Evolutionary conservation across 1,140 invertebrate genomes (phyloP).

Genomic region (Bombus sibiricus): DNA sequence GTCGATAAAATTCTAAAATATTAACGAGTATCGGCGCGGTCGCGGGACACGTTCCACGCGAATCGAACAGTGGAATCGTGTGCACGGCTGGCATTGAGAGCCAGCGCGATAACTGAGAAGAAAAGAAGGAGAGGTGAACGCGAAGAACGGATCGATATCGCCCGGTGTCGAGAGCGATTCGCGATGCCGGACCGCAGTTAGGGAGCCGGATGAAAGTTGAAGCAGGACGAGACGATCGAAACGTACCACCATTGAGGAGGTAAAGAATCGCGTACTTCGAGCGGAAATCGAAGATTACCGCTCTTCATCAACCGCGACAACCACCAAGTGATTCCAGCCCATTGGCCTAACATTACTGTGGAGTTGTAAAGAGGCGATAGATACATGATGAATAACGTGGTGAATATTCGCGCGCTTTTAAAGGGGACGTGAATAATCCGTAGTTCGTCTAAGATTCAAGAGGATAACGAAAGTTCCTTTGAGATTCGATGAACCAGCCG

Average conservation of each 20-base stretch:
- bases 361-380: not conserved
- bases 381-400: not conserved
- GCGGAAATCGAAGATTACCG: not conserved
- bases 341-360: not conserved
- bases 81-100: not conserved
- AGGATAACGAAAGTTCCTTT: not conserved
- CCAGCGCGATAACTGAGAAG: not conserved
- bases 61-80: constrained; percentile 3
- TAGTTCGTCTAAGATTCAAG: not conserved
- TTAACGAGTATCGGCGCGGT: constrained; percentile 30
- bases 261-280: not conserved
- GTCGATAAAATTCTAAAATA: constrained; percentile 52
- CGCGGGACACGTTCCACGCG: not conserved
- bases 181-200: not conserved
- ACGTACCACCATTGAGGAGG: not conserved
- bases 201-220: not conserved
- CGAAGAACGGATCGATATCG: constrained; percentile 19
- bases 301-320: not conserved
- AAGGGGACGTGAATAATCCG: not conserved
- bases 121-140: not conserved
- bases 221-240: not conserved
- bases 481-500: not conserved
- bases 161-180: not conserved
- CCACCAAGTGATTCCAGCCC: too few species aligned
- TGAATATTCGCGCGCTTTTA: not conserved